Evolutionary conservation across 1,140 invertebrate species (phyloP), one percentile per base, ranked within the genome.

Genomic region (Panagrolaimus sp.): DNA sequence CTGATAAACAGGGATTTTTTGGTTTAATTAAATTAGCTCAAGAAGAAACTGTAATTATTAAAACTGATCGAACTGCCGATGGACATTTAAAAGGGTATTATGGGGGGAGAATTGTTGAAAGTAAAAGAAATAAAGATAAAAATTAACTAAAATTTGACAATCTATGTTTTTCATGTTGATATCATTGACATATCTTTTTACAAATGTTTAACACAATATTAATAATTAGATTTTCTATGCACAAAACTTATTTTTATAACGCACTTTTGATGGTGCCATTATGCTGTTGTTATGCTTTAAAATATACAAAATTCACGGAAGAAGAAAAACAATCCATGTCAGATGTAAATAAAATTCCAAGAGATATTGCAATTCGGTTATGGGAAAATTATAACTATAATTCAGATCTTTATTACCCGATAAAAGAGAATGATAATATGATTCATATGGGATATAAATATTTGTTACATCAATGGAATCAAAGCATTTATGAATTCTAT

Each of bases 61-160:
- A 58, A 21, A 58, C 52, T n/a, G 52, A 58, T n/a, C 12, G 52
- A 58, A 58, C 52, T 58, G 52, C 52, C 52, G 28, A 58, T 58
- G 52, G 52, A 58, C 28, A 28, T 58, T 21, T 58, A 28, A 21
- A 28, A 58, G 52, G 52, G 21, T 58, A 58, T 58, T 58, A 26
- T 12, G 52, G 52, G 14, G 52, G 52, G 17, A 21, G 52, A 28
- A 26, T 58, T 58, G 8, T 28, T 58, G 52, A 58, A 58, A 21
- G 28, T 58, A 58, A 58, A 58, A 28, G 2, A 38, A 38, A 38
- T 38, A 38, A 38, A 38, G 32, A 38, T 38, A 38, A 38, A 38
- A 38, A 38, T 38, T 38, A 38, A 38, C n/a, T n/a, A n/a, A n/a
- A n/a, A n/a, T n/a, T n/a, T 38, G 32, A 38, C 32, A 38, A 38